phyloP scores from a whole-genome alignment of 2,797 vertebrate species.

The Choloepus didactylus region DNA sequence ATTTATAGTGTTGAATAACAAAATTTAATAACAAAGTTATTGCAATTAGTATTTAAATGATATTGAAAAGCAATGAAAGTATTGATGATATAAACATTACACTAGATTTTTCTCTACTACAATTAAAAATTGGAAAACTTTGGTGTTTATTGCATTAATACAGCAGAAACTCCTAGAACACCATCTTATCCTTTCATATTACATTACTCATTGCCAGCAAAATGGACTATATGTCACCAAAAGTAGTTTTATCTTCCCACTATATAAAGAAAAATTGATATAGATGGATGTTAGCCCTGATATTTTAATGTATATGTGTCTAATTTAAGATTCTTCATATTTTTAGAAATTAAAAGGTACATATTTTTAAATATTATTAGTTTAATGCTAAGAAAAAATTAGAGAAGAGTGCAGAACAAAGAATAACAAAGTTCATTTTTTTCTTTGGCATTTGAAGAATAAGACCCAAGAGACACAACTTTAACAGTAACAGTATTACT shows the following conservation, averaged over 20 bases:
- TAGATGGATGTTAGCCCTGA: neutral
- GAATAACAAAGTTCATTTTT: neutral
- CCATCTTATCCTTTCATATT: neutral
- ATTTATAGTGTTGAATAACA: neutral
- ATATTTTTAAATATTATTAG: neutral
- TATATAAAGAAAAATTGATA: neutral
- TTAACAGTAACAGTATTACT: neutral
- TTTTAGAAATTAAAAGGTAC: neutral
- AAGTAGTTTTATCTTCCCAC: neutral
- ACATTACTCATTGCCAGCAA: neutral
- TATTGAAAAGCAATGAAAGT: neutral
- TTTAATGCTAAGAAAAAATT: neutral
- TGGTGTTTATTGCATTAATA: neutral
- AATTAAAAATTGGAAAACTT: neutral
- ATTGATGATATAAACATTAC: neutral
- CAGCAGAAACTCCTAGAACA: neutral
- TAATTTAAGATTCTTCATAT: neutral
- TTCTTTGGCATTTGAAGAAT: neutral
- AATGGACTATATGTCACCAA: neutral
- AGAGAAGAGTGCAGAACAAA: neutral
- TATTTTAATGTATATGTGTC: constrained; percentile 71
- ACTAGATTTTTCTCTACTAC: neutral
- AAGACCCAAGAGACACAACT: neutral
- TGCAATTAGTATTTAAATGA: constrained; percentile 13
- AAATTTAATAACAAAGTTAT: neutral